Percentiles rank a stretch among this genome's conserved stretches.
Conservation (phyloP, 2,113 vertebrate genomes). For the Hystrix cristata region DNA sequence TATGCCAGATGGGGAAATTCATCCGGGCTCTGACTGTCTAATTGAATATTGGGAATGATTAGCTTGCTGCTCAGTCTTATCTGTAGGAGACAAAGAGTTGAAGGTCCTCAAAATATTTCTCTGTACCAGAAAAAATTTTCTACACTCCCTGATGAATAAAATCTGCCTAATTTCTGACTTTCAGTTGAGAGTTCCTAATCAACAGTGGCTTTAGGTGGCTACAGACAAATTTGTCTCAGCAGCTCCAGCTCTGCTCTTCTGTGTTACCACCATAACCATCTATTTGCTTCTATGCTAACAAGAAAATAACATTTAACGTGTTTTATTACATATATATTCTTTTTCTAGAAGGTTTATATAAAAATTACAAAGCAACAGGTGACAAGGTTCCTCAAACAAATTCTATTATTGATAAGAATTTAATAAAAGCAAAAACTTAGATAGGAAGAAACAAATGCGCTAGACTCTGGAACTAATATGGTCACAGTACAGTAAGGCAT, state of each 20-base stretch:
- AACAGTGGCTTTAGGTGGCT: not conserved
- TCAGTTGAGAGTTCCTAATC: not conserved
- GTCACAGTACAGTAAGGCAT: not conserved
- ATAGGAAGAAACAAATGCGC: constrained; percentile 14
- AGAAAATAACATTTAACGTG: not conserved
- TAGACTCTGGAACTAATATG: not conserved
- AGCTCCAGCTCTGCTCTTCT: not conserved
- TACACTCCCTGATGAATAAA: not conserved
- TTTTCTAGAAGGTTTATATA: not conserved
- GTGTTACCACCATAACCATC: not conserved
- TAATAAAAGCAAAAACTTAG: constrained; percentile 22
- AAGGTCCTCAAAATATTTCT: not conserved
- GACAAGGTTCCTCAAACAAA: not conserved
- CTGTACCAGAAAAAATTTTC: not conserved
- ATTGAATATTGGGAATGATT: not conserved
- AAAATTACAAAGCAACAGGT: not conserved
- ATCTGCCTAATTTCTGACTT: constrained; percentile 18
- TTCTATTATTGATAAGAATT: constrained; percentile 51
- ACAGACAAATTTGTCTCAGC: not conserved
- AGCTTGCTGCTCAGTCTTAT: not conserved
- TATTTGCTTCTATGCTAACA: not conserved
- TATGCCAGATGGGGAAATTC: not conserved
- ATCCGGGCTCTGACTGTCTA: not conserved
- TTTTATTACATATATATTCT: constrained; percentile 32
- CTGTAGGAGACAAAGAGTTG: not conserved